phyloP scores from a whole-genome alignment of 2,797 vertebrate species.

The Rhynchotus rufescens region DNA sequence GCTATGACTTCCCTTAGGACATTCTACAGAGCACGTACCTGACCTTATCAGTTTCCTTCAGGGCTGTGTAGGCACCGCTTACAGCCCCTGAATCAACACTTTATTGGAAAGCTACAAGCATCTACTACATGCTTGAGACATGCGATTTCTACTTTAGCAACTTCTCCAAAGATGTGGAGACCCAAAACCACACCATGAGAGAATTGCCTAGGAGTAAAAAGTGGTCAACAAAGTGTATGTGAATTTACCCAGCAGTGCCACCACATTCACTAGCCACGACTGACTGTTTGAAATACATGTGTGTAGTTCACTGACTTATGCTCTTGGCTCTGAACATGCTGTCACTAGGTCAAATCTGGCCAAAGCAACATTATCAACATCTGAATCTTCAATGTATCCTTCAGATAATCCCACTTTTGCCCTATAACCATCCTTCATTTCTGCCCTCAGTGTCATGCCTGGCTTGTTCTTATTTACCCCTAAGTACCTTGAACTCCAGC shows the following conservation, averaged over 20 bases:
- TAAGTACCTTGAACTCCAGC: neutral
- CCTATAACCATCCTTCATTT: neutral
- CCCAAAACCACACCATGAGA: neutral
- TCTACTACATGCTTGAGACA: neutral
- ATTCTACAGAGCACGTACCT: neutral
- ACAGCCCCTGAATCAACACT: neutral
- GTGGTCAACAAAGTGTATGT: neutral
- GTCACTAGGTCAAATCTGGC: neutral
- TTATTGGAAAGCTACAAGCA: neutral
- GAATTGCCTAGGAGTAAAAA: neutral
- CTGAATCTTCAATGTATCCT: neutral
- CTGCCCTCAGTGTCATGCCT: neutral
- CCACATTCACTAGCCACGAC: neutral
- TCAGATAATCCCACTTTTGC: neutral
- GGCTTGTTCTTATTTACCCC: neutral
- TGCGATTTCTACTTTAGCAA: neutral
- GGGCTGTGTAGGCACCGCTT: neutral
- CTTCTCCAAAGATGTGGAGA: neutral
- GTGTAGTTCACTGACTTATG: neutral
- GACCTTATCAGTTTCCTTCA: neutral
- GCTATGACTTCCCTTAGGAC: neutral
- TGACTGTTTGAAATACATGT: neutral
- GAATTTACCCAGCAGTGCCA: neutral
- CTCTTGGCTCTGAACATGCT: neutral
- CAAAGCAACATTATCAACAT: neutral